These are phyloP conservation scores for Epirrita christyi DNA, from an alignment of 2,888 invertebrate genomes.

Conservation along the genomic window DNA sequence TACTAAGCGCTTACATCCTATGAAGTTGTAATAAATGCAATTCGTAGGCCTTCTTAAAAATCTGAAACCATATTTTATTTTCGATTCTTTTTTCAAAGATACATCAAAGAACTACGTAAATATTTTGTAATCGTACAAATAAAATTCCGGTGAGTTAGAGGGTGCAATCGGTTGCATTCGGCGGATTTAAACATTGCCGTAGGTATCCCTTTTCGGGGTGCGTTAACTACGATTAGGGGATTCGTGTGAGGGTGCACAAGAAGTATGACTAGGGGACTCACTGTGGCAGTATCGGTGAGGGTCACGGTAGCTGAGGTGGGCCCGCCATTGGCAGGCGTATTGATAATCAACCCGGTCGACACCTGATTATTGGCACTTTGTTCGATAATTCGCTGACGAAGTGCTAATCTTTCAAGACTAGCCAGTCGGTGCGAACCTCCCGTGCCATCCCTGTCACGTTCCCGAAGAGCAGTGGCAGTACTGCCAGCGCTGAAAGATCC, in stretches of 20 bases:
- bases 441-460: slow-evolving; percentile 87
- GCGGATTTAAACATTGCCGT: slow-evolving; percentile 67
- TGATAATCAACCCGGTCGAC: slow-evolving; percentile 51
- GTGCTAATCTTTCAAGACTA: slow-evolving; percentile 92
- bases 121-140: slow-evolving; percentile 12
- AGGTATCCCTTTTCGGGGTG: slow-evolving; percentile 76
- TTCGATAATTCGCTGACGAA: slow-evolving; percentile 92
- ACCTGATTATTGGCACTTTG: slow-evolving; percentile 84
- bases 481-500: slow-evolving; percentile 91
- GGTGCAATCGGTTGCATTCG: slow-evolving; percentile 36
- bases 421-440: slow-evolving; percentile 92
- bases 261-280: slow-evolving; percentile 80
- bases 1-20: background rate
- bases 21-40: background rate
- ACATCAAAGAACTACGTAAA: background rate
- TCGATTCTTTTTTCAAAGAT: background rate
- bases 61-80: background rate
- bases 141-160: slow-evolving; percentile 24
- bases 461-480: slow-evolving; percentile 85
- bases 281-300: slow-evolving; percentile 82
- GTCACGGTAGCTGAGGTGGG: slow-evolving; percentile 79
- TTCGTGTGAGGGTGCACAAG: slow-evolving; percentile 73
- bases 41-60: background rate
- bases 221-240: slow-evolving; percentile 75
- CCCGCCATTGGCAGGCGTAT: slow-evolving; percentile 66